phyloP scores from a whole-genome alignment of 2,797 vertebrate species.

The Pseudocheirus occidentalis region DNA sequence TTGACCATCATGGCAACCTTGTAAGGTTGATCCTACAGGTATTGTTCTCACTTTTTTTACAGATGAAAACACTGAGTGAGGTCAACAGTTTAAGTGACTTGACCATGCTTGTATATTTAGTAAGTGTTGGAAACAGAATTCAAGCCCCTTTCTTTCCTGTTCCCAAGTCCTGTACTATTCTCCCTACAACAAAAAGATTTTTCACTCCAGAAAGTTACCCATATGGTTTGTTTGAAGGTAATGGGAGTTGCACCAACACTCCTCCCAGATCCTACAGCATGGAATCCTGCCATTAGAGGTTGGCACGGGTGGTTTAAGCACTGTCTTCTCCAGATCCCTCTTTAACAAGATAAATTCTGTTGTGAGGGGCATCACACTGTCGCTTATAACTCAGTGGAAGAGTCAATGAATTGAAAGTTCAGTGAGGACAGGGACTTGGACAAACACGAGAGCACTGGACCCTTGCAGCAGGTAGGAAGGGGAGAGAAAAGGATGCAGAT shows the following conservation, averaged over 20 bases:
- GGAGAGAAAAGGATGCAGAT: not conserved
- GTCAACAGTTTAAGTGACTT: not conserved
- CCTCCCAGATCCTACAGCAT: not conserved
- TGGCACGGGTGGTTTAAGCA: not conserved
- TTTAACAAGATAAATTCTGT: not conserved
- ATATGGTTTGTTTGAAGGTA: not conserved
- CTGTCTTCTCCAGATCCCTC: not conserved
- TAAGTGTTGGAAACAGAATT: slow-evolving; percentile 14
- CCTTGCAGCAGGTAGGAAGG: not conserved
- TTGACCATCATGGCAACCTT: not conserved
- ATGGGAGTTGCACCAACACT: not conserved
- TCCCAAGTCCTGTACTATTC: not conserved
- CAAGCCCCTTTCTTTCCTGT: slow-evolving; percentile 19
- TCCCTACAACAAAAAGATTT: not conserved
- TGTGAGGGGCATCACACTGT: not conserved
- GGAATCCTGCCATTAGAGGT: not conserved
- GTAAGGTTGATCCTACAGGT: not conserved
- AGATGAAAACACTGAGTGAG: slow-evolving; percentile 5
- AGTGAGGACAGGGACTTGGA: not conserved
- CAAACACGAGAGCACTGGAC: not conserved
- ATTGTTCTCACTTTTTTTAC: not conserved
- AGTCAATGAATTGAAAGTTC: not conserved
- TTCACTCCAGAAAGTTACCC: not conserved
- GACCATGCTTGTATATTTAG: not conserved
- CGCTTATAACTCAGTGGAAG: too few relatives aligned